A percentile compares a stretch with the other conserved stretches of the same genome.
Evolutionary conservation across 2,888 invertebrate genomes (phyloP).

Genomic region (Hydriomena furcata): DNA sequence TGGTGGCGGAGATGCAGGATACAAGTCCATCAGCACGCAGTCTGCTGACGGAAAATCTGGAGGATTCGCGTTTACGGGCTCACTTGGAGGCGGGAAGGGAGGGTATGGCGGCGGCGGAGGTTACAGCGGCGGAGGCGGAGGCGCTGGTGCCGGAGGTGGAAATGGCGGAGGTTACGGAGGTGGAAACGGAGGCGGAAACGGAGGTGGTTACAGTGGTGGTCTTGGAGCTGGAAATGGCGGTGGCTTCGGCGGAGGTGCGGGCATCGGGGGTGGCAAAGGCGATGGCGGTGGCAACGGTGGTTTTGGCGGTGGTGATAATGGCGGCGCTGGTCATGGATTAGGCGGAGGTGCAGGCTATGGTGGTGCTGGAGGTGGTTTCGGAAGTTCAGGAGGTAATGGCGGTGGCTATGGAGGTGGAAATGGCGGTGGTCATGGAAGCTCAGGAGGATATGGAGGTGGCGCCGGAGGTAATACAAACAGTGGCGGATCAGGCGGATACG

Average conservation of each 20-base stretch:
- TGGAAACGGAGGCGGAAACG: constrained; percentile 8
- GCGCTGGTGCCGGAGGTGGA: constrained; percentile 11
- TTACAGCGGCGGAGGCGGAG: constrained; percentile 48
- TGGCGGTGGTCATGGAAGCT: constrained; percentile 22
- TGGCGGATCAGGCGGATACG: constrained; percentile 30
- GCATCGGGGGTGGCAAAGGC: constrained; percentile 42
- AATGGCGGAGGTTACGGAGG: constrained; percentile 8
- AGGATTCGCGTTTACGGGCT: constrained; percentile 72
- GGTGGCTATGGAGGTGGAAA: constrained; percentile 20
- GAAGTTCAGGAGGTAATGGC: constrained; percentile 13
- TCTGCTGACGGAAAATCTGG: constrained; percentile 74
- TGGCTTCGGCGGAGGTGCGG: constrained; percentile 30
- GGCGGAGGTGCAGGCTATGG: constrained; percentile 16
- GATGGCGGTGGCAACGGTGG: constrained; percentile 26
- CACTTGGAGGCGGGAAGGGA: constrained; percentile 60
- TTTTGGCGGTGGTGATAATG: constrained; percentile 3
- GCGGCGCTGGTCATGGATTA: constrained; percentile 15
- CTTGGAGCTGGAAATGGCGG: neutral
- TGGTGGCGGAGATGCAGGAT: constrained; percentile 43
- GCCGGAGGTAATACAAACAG: constrained; percentile 17
- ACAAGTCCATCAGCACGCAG: constrained; percentile 63
- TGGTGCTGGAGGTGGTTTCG: constrained; percentile 11
- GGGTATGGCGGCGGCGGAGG: constrained; percentile 72
- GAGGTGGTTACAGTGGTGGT: constrained; percentile 1
- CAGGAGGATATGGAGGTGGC: constrained; percentile 12